Conservation (phyloP, 2,797 vertebrate species). For the Morelia viridis region DNA sequence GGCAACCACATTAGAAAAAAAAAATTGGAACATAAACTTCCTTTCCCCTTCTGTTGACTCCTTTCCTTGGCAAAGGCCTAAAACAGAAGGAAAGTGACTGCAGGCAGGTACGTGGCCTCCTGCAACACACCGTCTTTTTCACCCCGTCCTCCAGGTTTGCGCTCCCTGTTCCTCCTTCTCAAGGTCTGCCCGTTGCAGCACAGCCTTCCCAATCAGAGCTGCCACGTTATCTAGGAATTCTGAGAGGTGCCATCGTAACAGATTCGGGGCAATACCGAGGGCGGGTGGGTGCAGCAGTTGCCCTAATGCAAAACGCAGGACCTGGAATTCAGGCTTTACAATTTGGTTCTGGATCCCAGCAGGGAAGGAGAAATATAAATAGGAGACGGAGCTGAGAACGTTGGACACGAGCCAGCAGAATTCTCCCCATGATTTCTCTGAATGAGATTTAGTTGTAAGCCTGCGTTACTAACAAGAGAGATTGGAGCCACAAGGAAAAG, state of each 20-base stretch:
- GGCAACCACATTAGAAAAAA: constrained; percentile 21
- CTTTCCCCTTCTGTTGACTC: not conserved
- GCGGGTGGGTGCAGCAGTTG: not conserved
- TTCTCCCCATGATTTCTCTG: not conserved
- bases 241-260: not conserved
- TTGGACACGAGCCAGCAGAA: not conserved
- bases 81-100: not conserved
- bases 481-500: not conserved
- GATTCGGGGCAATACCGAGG: not conserved
- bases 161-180: not conserved
- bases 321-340: not conserved
- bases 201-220: not conserved
- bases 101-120: not conserved
- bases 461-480: not conserved
- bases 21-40: constrained; percentile 25
- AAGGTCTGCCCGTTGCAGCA: not conserved
- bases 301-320: not conserved
- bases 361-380: not conserved
- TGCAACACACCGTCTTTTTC: no score
- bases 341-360: not conserved
- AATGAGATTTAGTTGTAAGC: not conserved
- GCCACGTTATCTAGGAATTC: not conserved
- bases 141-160: not conserved
- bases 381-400: not conserved
- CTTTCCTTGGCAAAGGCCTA: not conserved